Evolutionary conservation across 2,888 invertebrate genomes (phyloP).

Genomic region (Oscheius sp.): DNA sequence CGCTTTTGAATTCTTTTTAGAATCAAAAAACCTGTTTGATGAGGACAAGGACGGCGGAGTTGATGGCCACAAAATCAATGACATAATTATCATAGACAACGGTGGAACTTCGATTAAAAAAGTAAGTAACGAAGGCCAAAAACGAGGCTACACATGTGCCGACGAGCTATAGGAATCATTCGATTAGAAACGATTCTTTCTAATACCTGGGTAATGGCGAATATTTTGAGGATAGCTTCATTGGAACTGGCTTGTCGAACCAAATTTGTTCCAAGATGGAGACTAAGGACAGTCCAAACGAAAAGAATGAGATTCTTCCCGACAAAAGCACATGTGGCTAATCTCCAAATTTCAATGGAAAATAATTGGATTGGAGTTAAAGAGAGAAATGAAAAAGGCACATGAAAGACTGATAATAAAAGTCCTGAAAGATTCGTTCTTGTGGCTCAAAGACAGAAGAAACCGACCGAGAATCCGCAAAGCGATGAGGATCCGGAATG

Average conservation of each 20-base stretch:
- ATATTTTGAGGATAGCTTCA: conserved; percentile 46
- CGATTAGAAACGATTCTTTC: neutral
- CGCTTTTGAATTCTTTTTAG: too few species aligned
- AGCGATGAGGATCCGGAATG: conserved; percentile 42
- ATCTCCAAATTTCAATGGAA: conserved; percentile 59
- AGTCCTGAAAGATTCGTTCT: conserved; percentile 13
- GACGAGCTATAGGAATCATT: conserved; percentile 22
- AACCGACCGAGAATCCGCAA: conserved; percentile 40
- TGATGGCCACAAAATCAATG: conserved; percentile 46
- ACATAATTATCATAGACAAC: conserved; percentile 47
- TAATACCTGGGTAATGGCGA: conserved; percentile 52
- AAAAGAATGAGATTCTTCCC: conserved; percentile 63
- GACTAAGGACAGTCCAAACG: conserved; percentile 48
- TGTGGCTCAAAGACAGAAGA: neutral
- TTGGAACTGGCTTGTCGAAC: conserved; percentile 48
- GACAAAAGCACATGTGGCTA: conserved; percentile 57
- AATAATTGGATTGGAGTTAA: conserved; percentile 46
- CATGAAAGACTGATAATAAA: conserved; percentile 26
- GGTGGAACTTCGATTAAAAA: conserved; percentile 35
- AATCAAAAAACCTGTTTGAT: conserved; percentile 61
- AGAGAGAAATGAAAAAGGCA: conserved; percentile 41
- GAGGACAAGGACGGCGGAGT: conserved; percentile 60
- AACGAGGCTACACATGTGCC: conserved; percentile 38
- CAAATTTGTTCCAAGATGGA: conserved; percentile 46
- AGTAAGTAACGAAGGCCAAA: conserved; percentile 37